Evolutionary conservation across 2,797 vertebrate genomes (phyloP).

Genomic region (Neomorphus geoffroyi): DNA sequence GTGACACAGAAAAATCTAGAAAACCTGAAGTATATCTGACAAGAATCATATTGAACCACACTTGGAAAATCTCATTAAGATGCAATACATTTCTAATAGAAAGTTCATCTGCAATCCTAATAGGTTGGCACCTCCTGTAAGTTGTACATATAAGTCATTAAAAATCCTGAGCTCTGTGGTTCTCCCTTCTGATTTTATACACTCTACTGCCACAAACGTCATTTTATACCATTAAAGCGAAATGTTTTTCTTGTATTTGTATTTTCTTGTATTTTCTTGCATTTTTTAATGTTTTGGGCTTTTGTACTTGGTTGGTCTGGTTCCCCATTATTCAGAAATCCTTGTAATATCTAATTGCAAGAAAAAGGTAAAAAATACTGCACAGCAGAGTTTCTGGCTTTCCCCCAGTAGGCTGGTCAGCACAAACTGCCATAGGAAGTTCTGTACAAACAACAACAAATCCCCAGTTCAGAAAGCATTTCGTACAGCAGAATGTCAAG

Average conservation of each 20-base stretch:
- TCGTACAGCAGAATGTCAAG: slow-evolving; percentile 7
- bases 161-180: not conserved
- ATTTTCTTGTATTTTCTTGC: no score
- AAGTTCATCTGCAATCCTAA: not conserved
- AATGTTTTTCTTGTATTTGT: not conserved
- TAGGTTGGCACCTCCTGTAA: not conserved
- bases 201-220: not conserved
- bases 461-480: not conserved
- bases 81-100: not conserved
- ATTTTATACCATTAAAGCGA: not conserved
- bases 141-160: not conserved
- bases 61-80: not conserved
- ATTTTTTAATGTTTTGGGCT: not conserved
- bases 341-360: not conserved
- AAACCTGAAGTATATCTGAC: not conserved
- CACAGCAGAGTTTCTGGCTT: not conserved
- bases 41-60: not conserved
- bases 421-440: not conserved
- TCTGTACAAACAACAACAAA: slow-evolving; percentile 1
- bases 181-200: not conserved
- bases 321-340: not conserved
- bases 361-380: not conserved
- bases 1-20: not conserved
- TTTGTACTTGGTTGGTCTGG: not conserved
- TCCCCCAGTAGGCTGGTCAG: not conserved